These are phyloP conservation scores for Bubo scandiacus DNA, from an alignment of 2,113 vertebrate species.

Conservation along the genomic window DNA sequence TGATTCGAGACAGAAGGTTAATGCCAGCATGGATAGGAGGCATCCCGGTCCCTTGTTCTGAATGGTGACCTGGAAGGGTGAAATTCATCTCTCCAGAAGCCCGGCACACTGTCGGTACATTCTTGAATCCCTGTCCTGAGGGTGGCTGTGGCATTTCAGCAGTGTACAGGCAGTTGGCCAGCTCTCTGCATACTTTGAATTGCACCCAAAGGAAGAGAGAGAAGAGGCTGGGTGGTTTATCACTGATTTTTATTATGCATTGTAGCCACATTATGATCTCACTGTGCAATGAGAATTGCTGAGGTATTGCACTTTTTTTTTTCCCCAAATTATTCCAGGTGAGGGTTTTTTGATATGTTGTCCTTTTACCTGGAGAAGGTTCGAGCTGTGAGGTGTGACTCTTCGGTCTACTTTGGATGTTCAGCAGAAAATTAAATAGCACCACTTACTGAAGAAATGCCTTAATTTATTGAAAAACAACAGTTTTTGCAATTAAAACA, in stretches of 20 bases:
- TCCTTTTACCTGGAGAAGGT: background rate
- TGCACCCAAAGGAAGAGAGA: slow-evolving; percentile 2
- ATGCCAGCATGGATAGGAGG: background rate
- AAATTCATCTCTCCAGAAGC: slow-evolving; percentile 28
- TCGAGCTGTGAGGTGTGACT: background rate
- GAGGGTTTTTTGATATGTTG: background rate
- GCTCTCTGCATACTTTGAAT: slow-evolving; percentile 8
- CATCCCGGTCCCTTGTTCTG: background rate
- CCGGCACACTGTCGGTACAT: rapidly evolving
- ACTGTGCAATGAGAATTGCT: background rate
- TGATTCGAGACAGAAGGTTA: slow-evolving; percentile 54
- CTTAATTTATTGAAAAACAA: background rate
- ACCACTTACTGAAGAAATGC: background rate
- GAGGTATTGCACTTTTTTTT: background rate
- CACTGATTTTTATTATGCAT: background rate
- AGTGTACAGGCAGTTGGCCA: slow-evolving; percentile 27
- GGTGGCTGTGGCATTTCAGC: slow-evolving; percentile 44
- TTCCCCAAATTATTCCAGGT: background rate
- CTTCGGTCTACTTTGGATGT: background rate
- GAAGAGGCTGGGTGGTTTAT: background rate
- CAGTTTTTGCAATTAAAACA: background rate
- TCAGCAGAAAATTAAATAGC: background rate
- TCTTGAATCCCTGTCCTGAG: slow-evolving; percentile 31
- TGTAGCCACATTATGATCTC: background rate
- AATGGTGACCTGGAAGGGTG: slow-evolving; percentile 22